phyloP scores from a whole-genome alignment of 2,797 vertebrate genomes.

The Rhyacichthys aspro region DNA sequence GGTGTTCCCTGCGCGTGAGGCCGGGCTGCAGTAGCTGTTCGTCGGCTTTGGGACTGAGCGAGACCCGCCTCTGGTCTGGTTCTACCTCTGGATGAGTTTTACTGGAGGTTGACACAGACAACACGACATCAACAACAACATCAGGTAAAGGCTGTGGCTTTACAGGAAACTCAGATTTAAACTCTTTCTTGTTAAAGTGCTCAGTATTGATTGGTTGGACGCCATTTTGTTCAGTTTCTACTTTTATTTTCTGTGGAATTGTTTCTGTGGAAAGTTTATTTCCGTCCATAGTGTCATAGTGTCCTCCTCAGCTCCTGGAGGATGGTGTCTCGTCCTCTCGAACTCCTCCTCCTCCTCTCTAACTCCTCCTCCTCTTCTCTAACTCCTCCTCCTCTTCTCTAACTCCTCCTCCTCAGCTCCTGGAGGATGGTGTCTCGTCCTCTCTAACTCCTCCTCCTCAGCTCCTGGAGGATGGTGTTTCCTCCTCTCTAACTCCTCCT shows the following conservation, averaged over 20 bases:
- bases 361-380: not conserved
- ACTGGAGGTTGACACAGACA: not conserved
- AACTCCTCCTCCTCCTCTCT: not conserved
- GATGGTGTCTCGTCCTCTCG: no score
- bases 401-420: not conserved
- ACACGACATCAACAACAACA: not conserved
- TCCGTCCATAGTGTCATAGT: no score
- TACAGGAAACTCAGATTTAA: no score
- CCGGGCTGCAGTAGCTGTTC: conserved; percentile 39
- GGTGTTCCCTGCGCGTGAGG: conserved; percentile 25
- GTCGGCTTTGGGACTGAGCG: conserved; percentile 5
- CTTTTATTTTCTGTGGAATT: no score
- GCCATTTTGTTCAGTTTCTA: no score
- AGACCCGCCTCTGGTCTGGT: conserved; percentile 2
- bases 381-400: not conserved
- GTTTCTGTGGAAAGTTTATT: no score
- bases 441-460: not conserved
- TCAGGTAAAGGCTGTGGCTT: not conserved
- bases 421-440: conserved; percentile 81
- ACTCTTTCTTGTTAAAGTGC: no score
- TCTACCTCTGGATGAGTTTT: conserved; percentile 1
- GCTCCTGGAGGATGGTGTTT: no score
- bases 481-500: not conserved
- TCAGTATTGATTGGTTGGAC: no score
- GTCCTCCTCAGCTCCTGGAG: no score